A percentile compares a stretch with the other conserved stretches of the same genome.
These are phyloP conservation scores for Sciurus carolinensis DNA, from an alignment of 2,797 vertebrate genomes.

Conservation along the genomic window DNA sequence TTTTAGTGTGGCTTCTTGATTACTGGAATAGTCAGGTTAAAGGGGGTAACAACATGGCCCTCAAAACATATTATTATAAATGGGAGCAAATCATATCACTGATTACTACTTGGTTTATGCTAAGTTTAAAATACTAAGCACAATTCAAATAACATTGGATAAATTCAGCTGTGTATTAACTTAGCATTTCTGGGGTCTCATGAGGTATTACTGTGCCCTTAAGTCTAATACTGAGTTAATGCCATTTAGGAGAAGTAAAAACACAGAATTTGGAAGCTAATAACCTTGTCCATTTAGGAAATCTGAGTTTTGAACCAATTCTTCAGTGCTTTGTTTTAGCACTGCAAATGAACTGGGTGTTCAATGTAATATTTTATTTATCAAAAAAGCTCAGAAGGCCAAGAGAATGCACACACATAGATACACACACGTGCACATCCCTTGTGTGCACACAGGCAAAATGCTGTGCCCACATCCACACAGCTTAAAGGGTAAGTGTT, in stretches of 20 bases:
- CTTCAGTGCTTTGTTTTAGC: constrained; percentile 60
- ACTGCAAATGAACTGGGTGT: constrained; percentile 23
- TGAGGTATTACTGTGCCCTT: constrained; percentile 55
- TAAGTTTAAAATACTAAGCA: constrained; percentile 73
- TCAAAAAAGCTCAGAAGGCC: constrained; percentile 24
- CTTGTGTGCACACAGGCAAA: constrained; percentile 65
- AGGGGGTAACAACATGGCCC: constrained; percentile 74
- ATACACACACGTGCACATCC: neutral
- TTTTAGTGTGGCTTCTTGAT: constrained; percentile 88
- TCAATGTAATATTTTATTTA: constrained; percentile 32
- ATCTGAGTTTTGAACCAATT: constrained; percentile 52
- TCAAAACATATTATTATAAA: constrained; percentile 81
- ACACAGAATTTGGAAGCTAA: constrained; percentile 79
- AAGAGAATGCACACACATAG: neutral
- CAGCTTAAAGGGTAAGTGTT: constrained; percentile 79
- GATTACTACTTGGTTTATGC: constrained; percentile 76
- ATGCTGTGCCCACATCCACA: constrained; percentile 45
- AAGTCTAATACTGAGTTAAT: constrained; percentile 61
- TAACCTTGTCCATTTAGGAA: constrained; percentile 72
- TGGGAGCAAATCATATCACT: constrained; percentile 61
- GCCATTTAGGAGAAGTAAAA: constrained; percentile 73
- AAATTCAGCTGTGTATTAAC: constrained; percentile 66
- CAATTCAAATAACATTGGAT: constrained; percentile 64
- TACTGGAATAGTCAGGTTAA: constrained; percentile 82
- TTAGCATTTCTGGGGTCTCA: constrained; percentile 61